A percentile compares a stretch with the other conserved stretches of the same genome.
Evolutionary conservation across 1,140 invertebrate species (phyloP).

Genomic region (Mylabris phalerata): DNA sequence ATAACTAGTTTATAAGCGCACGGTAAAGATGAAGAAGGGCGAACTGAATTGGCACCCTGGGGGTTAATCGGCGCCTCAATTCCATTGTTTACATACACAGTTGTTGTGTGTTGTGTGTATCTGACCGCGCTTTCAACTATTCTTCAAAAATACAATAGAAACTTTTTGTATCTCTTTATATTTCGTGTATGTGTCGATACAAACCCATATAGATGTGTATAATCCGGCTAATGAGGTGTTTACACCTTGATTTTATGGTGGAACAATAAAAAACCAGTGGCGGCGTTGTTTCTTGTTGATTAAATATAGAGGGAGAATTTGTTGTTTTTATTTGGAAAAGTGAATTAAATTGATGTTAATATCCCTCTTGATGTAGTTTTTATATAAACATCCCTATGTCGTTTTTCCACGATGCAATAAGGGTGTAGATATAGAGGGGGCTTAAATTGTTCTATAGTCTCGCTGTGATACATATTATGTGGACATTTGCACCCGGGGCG

Average conservation of each 20-base stretch:
- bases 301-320: too few relatives aligned
- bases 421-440: not conserved
- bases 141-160: slow-evolving; percentile 15
- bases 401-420: too few relatives aligned
- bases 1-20: slow-evolving; percentile 26
- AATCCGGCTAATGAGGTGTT: slow-evolving; percentile 25
- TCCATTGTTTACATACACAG: slow-evolving; percentile 21
- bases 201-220: slow-evolving; percentile 2
- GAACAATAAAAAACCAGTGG: slow-evolving; percentile 5
- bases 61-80: slow-evolving; percentile 25
- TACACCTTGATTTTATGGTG: slow-evolving; percentile 1
- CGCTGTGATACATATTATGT: slow-evolving; percentile 18
- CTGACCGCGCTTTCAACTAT: slow-evolving; percentile 16
- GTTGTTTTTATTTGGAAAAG: too few relatives aligned
- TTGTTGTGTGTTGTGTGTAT: slow-evolving; percentile 10
- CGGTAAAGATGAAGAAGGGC: slow-evolving; percentile 10
- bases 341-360: not conserved
- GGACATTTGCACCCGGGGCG: slow-evolving; percentile 20
- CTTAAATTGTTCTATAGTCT: slow-evolving; percentile 8
- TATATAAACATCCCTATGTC: not conserved
- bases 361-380: not conserved
- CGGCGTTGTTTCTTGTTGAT: not conserved
- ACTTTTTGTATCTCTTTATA: slow-evolving; percentile 5
- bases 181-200: slow-evolving; percentile 21
- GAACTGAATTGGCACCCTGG: slow-evolving; percentile 16